phyloP scores from a whole-genome alignment of 2,888 invertebrate genomes.

The Lasioglossum villosulum region DNA sequence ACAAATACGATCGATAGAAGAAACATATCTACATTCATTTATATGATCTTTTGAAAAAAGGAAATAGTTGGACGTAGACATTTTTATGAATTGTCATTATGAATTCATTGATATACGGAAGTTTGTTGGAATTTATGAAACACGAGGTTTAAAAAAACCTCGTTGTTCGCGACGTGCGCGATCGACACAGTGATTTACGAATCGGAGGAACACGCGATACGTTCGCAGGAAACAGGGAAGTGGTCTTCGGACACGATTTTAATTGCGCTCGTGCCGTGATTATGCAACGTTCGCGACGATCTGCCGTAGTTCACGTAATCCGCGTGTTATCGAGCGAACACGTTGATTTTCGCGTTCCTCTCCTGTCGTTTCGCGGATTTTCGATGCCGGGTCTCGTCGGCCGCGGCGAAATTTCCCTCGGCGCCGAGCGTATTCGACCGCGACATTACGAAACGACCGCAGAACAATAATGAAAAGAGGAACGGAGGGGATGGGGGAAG shows the following conservation, averaged over 20 bases:
- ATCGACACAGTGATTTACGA: not conserved
- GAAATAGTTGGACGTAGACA: too few species aligned
- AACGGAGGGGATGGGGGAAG: not conserved
- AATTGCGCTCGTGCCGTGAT: not conserved
- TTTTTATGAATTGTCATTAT: too few species aligned
- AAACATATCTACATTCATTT: too few species aligned
- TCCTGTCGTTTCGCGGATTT: not conserved
- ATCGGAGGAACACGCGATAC: not conserved
- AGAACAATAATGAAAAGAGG: not conserved
- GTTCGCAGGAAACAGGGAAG: not conserved
- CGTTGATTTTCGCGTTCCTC: not conserved
- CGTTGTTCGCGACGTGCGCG: not conserved
- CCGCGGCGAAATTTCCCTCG: not conserved
- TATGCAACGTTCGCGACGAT: slow-evolving; percentile 6
- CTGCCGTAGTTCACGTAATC: not conserved
- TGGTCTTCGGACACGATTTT: not conserved
- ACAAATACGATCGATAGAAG: too few species aligned
- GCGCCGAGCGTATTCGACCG: slow-evolving; percentile 5
- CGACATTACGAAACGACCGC: slow-evolving; percentile 9
- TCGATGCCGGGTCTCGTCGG: not conserved
- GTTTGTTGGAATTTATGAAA: not conserved
- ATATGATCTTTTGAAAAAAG: too few species aligned
- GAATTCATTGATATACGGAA: not conserved
- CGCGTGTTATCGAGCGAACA: not conserved
- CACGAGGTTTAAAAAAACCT: not conserved